Conservation (phyloP, 2,113 vertebrate genomes). For the Myotis lucifugus region DNA sequence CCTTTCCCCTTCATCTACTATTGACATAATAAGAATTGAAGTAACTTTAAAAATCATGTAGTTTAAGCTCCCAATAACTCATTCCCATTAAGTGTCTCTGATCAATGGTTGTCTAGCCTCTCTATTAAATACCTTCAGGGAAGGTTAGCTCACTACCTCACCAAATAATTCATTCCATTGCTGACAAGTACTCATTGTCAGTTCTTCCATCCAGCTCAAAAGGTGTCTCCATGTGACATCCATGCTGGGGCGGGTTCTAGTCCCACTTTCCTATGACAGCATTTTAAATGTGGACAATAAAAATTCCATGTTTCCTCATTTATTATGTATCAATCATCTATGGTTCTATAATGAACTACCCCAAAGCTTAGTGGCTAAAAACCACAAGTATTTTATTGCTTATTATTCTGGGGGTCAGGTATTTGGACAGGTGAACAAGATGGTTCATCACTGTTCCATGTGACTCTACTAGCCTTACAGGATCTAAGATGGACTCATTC, state of each 20-base stretch:
- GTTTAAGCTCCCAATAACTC: not conserved
- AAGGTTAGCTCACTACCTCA: not conserved
- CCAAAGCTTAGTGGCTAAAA: not conserved
- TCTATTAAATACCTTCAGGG: not conserved
- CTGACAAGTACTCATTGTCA: not conserved
- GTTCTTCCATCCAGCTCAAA: not conserved
- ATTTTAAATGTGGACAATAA: slow-evolving; percentile 24
- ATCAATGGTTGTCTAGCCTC: not conserved
- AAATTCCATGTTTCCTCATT: not conserved
- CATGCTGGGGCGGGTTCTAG: not conserved
- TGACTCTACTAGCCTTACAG: not conserved
- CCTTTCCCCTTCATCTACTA: not conserved
- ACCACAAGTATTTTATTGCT: not conserved
- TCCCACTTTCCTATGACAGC: not conserved
- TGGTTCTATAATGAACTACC: not conserved
- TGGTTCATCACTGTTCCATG: not conserved
- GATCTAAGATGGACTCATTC: not conserved
- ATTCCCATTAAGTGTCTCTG: not conserved
- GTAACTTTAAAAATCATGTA: not conserved
- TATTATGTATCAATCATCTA: not conserved
- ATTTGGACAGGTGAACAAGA: not conserved
- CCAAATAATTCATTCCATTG: not conserved
- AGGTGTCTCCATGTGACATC: not conserved
- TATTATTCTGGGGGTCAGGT: not conserved
- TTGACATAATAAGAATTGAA: slow-evolving; percentile 2